A percentile compares a stretch with the other conserved stretches of the same genome.
phyloP scores from a whole-genome alignment of 2,113 vertebrate species.

The Rhea americana region DNA sequence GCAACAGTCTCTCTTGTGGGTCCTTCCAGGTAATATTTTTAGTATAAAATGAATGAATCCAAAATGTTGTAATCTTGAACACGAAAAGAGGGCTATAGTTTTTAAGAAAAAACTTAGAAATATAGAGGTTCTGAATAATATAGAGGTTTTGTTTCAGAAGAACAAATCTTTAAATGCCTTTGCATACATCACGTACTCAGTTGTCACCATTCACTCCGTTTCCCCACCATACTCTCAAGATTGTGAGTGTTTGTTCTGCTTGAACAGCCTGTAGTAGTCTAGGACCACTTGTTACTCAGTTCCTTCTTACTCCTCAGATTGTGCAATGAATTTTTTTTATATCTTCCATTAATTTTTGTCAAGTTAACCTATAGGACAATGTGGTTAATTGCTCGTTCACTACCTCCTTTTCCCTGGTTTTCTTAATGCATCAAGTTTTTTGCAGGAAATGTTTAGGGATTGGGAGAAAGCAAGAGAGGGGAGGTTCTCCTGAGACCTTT shows the following conservation, averaged over 20 bases:
- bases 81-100: not conserved
- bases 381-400: not conserved
- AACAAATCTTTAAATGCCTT: not conserved
- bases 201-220: not conserved
- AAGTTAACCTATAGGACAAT: not conserved
- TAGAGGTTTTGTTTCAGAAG: not conserved
- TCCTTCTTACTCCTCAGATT: not conserved
- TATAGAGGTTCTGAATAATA: not conserved
- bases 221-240: not conserved
- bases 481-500: not conserved
- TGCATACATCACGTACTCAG: accelerated
- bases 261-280: not conserved
- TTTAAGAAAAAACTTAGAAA: not conserved
- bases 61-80: not conserved
- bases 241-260: not conserved
- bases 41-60: not conserved
- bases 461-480: not conserved
- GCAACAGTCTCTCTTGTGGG: conserved; percentile 93
- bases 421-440: not conserved
- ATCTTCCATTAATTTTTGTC: not conserved
- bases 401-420: not conserved
- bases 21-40: conserved; percentile 87
- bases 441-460: not conserved
- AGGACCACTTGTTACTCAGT: not conserved
- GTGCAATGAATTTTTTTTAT: not conserved